phyloP scores from a whole-genome alignment of 2,113 vertebrate species.

The Camelus bactrianus region DNA sequence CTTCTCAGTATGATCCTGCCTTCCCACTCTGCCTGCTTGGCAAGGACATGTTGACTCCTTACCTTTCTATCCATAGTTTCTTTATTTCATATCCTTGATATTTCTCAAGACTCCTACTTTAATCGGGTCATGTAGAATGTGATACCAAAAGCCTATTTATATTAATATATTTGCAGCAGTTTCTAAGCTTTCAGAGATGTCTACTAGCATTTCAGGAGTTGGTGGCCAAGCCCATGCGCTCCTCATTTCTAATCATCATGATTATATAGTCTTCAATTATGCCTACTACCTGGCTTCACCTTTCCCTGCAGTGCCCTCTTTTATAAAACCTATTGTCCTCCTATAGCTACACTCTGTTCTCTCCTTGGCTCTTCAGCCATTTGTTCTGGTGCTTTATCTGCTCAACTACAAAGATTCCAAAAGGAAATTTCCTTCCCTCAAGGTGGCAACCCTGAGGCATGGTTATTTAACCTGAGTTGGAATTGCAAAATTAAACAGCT shows the following conservation, averaged over 20 bases:
- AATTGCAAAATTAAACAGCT: background rate
- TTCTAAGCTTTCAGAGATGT: background rate
- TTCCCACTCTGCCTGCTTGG: background rate
- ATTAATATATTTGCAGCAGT: background rate
- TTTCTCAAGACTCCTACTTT: slow-evolving; percentile 30
- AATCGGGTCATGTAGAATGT: background rate
- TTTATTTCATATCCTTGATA: background rate
- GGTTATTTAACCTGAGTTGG: background rate
- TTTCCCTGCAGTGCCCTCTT: background rate
- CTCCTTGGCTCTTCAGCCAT: background rate
- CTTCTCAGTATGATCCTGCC: background rate
- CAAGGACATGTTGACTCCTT: background rate
- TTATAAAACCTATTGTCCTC: background rate
- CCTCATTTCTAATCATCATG: background rate
- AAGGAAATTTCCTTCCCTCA: background rate
- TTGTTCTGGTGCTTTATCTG: background rate
- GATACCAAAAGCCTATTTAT: background rate
- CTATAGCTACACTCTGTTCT: background rate
- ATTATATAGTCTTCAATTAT: background rate
- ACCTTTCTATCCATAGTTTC: background rate
- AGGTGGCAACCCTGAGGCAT: background rate
- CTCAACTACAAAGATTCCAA: background rate
- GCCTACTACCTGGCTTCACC: background rate
- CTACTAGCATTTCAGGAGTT: background rate
- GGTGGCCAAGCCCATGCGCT: background rate